Evolutionary conservation across 2,888 invertebrate genomes (phyloP).

Genomic region (Rotaria magnacalcarata): DNA sequence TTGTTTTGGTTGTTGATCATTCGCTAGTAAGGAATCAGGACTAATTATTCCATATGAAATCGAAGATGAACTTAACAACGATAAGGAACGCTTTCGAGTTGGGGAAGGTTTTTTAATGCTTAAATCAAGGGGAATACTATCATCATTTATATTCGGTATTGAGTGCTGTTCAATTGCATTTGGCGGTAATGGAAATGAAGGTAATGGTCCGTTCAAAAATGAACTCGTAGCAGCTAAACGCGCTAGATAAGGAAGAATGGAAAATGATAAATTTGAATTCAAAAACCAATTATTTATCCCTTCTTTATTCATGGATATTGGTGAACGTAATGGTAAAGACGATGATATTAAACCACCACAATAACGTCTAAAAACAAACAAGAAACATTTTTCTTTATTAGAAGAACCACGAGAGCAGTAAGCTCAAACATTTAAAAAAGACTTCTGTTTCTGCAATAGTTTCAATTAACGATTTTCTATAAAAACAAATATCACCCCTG

Average conservation of each 20-base stretch:
- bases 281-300: not conserved
- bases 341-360: not conserved
- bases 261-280: conserved; percentile 10
- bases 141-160: not conserved
- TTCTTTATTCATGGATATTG: not conserved
- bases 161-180: not conserved
- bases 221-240: not conserved
- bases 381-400: not conserved
- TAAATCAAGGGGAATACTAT: conserved; percentile 19
- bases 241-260: not conserved
- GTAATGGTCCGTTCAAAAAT: not conserved
- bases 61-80: no score
- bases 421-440: no score
- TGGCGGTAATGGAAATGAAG: not conserved
- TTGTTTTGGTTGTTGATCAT: no score
- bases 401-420: no score
- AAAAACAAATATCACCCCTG: no score
- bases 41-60: no score
- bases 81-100: no score
- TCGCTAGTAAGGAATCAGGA: no score
- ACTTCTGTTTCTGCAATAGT: no score
- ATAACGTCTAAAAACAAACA: not conserved
- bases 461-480: no score
- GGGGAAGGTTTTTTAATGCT: not conserved
- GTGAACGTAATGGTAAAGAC: not conserved